Percentiles rank a stretch among this genome's conserved stretches.
phyloP scores from a whole-genome alignment of 2,888 invertebrate genomes.

The Tetropium fuscum region DNA sequence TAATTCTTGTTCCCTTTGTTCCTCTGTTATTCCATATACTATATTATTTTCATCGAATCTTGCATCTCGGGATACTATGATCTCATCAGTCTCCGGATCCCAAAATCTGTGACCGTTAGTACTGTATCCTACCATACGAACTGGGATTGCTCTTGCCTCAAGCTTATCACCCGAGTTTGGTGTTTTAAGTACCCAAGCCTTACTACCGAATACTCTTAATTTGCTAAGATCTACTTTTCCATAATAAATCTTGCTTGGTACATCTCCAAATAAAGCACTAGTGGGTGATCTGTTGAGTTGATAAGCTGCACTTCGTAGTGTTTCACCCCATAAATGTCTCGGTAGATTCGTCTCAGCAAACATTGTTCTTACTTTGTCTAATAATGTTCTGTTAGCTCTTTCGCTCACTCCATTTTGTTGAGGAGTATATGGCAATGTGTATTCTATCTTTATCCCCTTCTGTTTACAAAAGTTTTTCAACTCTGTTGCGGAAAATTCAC shows the following conservation, averaged over 20 bases:
- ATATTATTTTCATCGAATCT: not conserved
- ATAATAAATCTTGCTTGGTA: not conserved
- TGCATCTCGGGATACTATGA: not conserved
- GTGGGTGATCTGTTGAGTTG: not conserved
- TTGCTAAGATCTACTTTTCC: not conserved
- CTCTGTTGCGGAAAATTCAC: conserved; percentile 35
- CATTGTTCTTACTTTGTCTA: conserved; percentile 44
- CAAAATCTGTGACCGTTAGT: not conserved
- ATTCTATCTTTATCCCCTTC: conserved; percentile 37
- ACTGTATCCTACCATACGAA: not conserved
- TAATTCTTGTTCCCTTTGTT: too few relatives aligned
- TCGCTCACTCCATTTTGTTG: conserved; percentile 47
- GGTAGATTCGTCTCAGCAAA: conserved; percentile 42
- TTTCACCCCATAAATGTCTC: conserved; percentile 45
- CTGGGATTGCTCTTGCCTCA: not conserved
- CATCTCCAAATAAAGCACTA: not conserved
- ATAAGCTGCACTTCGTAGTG: conserved; percentile 35
- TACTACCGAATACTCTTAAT: not conserved
- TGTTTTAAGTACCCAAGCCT: not conserved
- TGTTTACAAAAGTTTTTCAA: conserved; percentile 38
- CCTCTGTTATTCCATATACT: not conserved
- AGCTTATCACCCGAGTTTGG: not conserved
- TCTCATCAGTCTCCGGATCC: not conserved
- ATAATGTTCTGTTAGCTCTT: conserved; percentile 45
- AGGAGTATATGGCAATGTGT: conserved; percentile 42